A percentile compares a stretch with the other conserved stretches of the same genome.
phyloP scores from a whole-genome alignment of 2,888 invertebrate species.

The Gastrophysa polygoni region DNA sequence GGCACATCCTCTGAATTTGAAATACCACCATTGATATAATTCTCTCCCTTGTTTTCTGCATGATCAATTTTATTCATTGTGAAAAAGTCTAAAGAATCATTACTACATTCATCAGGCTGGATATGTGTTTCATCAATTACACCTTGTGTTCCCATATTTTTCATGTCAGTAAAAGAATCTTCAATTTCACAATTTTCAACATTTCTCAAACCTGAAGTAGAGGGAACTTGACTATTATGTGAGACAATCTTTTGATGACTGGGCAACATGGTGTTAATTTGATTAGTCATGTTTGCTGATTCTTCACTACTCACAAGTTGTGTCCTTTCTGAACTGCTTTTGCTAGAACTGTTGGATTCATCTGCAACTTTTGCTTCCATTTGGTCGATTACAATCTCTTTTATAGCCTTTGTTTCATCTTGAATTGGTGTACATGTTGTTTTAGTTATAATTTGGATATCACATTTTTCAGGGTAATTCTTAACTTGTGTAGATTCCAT shows the following conservation, averaged over 20 bases:
- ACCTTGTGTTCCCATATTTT: conserved; percentile 6
- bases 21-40: neutral
- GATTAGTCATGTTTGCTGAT: conserved; percentile 10
- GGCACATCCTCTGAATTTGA: too few relatives aligned
- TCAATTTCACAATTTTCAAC: conserved; percentile 10
- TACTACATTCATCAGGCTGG: conserved; percentile 31
- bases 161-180: conserved; percentile 17
- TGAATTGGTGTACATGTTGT: neutral
- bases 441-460: neutral
- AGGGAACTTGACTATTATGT: conserved; percentile 23
- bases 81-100: conserved; percentile 42
- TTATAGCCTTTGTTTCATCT: neutral
- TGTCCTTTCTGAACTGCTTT: neutral
- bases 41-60: neutral
- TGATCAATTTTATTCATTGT: conserved; percentile 31
- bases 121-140: conserved; percentile 23
- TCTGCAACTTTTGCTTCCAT: too few relatives aligned
- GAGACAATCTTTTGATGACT: conserved; percentile 2
- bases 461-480: neutral
- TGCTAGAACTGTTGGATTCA: too few relatives aligned
- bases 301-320: conserved; percentile 3
- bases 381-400: too few relatives aligned
- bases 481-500: conserved; percentile 8
- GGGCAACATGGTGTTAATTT: neutral
- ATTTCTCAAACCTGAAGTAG: conserved; percentile 14